These are phyloP conservation scores for Pheucticus melanocephalus DNA, from an alignment of 2,113 vertebrate species.

Conservation along the genomic window DNA sequence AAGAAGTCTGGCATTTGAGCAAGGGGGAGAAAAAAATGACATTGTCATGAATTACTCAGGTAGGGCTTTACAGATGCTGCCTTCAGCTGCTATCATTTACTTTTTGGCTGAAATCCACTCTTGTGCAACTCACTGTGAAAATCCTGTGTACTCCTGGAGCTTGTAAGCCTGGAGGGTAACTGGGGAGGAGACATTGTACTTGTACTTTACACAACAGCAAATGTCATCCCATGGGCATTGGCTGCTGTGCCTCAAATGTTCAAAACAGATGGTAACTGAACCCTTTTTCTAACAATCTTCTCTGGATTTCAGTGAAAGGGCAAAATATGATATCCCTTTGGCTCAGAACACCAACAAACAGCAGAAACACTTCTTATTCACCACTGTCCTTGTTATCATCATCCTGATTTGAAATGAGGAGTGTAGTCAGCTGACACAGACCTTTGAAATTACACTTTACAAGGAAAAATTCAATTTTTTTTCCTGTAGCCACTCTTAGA, in stretches of 20 bases:
- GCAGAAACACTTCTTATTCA: not conserved
- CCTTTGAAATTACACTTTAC: not conserved
- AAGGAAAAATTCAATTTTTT: not conserved
- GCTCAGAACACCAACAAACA: not conserved
- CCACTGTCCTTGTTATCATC: not conserved
- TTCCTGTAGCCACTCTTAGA: not conserved
- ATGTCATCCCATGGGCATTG: not conserved
- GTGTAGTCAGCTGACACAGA: not conserved
- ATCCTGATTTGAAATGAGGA: not conserved
- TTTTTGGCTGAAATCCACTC: not conserved
- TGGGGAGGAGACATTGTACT: not conserved
- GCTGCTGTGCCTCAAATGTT: not conserved
- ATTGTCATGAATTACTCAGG: not conserved
- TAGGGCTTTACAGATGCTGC: not conserved
- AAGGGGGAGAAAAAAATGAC: rapidly evolving
- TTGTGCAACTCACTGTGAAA: not conserved
- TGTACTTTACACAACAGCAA: not conserved
- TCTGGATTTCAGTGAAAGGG: not conserved
- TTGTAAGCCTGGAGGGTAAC: not conserved
- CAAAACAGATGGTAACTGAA: not conserved
- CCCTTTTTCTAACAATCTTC: not conserved
- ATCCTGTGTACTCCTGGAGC: not conserved
- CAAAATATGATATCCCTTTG: not conserved
- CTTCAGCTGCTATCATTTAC: not conserved
- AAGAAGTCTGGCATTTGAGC: not conserved